Percentiles rank a stretch among this genome's conserved stretches.
Evolutionary conservation across 2,797 vertebrate genomes (phyloP).

Genomic region (Megaceryle alcyon): DNA sequence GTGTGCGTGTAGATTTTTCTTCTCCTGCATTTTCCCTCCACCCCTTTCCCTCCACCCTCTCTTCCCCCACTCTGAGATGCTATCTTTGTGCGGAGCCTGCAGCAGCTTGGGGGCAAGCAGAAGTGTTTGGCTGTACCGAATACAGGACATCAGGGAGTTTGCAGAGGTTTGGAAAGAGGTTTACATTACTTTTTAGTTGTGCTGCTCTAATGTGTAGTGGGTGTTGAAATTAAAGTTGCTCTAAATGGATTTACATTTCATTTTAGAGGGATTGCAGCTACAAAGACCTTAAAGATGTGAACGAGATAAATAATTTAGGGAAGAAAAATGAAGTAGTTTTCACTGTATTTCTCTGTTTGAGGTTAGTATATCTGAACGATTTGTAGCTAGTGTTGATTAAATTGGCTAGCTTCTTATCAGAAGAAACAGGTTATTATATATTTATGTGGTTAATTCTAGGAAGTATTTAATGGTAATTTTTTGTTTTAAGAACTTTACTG

Average conservation of each 20-base stretch:
- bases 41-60: not conserved
- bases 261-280: not conserved
- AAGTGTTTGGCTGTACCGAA: not conserved
- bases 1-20: not conserved
- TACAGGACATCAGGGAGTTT: not conserved
- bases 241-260: not conserved
- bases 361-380: not conserved
- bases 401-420: not conserved
- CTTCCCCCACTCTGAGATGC: not conserved
- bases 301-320: not conserved
- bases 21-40: not conserved
- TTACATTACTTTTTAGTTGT: not conserved
- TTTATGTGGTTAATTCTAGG: not conserved
- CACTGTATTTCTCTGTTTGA: not conserved
- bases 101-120: not conserved
- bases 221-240: not conserved
- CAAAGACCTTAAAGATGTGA: not conserved
- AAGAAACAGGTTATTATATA: not conserved
- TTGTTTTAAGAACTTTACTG: not conserved
- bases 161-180: slow-evolving; percentile 27
- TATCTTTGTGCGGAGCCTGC: not conserved
- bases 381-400: slow-evolving; percentile 6
- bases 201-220: not conserved
- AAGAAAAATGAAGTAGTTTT: not conserved
- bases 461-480: not conserved